These are phyloP conservation scores for Andricus quercusramuli DNA, from an alignment of 2,888 invertebrate genomes.

Conservation along the genomic window DNA sequence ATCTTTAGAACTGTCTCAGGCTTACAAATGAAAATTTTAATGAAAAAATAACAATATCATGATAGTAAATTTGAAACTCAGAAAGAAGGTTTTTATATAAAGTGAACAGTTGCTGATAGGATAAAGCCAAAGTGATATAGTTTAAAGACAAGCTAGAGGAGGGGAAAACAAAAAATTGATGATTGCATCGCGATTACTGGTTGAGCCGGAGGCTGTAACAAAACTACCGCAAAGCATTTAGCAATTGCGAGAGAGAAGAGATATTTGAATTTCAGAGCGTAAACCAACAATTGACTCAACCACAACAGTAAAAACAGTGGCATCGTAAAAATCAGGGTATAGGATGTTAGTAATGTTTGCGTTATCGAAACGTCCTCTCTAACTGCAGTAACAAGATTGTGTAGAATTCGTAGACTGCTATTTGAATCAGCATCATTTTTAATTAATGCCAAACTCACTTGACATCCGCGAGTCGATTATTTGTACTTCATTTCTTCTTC, in stretches of 20 bases:
- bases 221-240: slow-evolving; percentile 46
- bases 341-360: neutral
- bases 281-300: slow-evolving; percentile 47
- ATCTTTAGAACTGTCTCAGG: neutral
- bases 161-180: neutral
- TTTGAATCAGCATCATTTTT: neutral
- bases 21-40: neutral
- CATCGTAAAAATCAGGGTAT: neutral
- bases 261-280: slow-evolving; percentile 58
- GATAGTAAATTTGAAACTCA: too few species aligned
- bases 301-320: neutral
- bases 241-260: slow-evolving; percentile 48
- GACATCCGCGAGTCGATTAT: neutral
- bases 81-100: neutral
- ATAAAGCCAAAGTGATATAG: neutral
- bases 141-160: neutral
- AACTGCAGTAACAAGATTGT: neutral
- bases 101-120: neutral
- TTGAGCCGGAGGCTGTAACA: slow-evolving; percentile 53
- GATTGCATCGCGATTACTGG: slow-evolving; percentile 53
- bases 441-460: neutral
- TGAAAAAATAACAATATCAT: too few species aligned
- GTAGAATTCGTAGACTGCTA: neutral
- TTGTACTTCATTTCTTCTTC: neutral
- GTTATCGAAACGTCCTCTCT: neutral